phyloP scores from a whole-genome alignment of 64 coral and sea anemone genomes.

The Dendrophyllia cribrosa region DNA sequence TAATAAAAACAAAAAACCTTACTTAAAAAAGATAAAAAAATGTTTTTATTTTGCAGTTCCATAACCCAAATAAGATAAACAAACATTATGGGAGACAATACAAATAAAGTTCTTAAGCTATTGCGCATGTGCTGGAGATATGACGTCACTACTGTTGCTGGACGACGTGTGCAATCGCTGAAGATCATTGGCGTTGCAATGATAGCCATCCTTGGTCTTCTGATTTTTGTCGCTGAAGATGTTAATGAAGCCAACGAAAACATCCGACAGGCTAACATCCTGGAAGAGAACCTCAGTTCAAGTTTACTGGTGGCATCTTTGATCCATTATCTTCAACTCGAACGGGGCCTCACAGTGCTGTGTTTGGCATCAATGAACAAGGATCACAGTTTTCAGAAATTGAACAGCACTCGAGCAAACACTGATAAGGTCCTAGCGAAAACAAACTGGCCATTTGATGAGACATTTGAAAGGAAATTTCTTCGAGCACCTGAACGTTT shows the following conservation, averaged over 20 bases:
- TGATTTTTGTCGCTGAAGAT: slow-evolving; percentile 49
- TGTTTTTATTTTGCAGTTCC: background rate
- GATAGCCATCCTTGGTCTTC: slow-evolving; percentile 29
- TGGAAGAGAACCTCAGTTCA: slow-evolving; percentile 1
- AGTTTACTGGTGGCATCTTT: slow-evolving; percentile 63
- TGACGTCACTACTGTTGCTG: slow-evolving; percentile 18
- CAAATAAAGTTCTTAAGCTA: background rate
- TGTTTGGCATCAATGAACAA: slow-evolving; percentile 17
- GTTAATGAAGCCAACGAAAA: slow-evolving; percentile 10
- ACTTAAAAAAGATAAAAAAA: too few relatives aligned
- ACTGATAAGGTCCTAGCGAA: background rate
- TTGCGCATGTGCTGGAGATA: slow-evolving; percentile 18
- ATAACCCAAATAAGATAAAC: background rate
- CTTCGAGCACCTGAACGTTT: background rate
- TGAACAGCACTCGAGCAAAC: background rate
- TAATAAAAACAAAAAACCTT: too few relatives aligned
- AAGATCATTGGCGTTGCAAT: slow-evolving; percentile 63
- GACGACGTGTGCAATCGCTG: slow-evolving; percentile 34
- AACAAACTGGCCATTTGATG: slow-evolving; percentile 18
- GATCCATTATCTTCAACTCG: slow-evolving; percentile 76
- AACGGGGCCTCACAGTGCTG: slow-evolving; percentile 76
- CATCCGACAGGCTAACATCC: background rate
- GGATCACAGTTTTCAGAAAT: background rate
- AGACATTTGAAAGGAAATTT: background rate
- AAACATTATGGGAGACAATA: background rate